Base-by-base conservation (phyloP, 1,140 invertebrate genomes). In the Drosophila obscura region DNA sequence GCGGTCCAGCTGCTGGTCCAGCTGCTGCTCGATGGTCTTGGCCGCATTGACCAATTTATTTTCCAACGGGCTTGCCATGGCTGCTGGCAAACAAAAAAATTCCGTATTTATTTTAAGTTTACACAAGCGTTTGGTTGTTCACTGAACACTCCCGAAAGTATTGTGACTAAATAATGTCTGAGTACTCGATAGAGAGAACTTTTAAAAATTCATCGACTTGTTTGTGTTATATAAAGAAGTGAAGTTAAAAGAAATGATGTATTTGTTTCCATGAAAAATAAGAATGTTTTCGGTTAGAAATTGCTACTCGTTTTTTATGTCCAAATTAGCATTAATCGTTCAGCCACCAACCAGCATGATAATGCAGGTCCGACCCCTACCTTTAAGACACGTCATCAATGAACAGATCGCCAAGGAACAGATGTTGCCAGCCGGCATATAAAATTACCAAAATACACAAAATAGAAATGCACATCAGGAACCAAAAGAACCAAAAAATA, bases 21-120 rank as follows among this genome's bases (percentile, higher is more conserved):
- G 83, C 91, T 98, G 95, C 69, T 95, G 94, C 92, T 98, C 97
- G 59, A 98, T 94, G 9, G 94, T 94, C 83, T 95, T 93, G 4
- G 96, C 95, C 35, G 95, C 95, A 73, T 94, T 93, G 41, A 95
- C 89, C 51, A 97, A 90, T 88, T 96, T 95, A 64, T 95, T 93
- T 84, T 95, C 93, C 72, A 96, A 85, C 15, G 94, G 60, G 60
- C 94, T 77, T 22, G 94, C 94, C 93, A 94, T 94, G 44, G 53
- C 15, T 53, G 22, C n/a, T 5, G 35, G 8, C 3, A 13, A 1
- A n/a, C n/a, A 2, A 5, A 13, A 39, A 13, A 39, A 13, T 39
- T 39, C 1, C 11, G 35, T 5, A 1, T 39, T 39, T 13, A 13
- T 13, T 13, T 13, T 13, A 5, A 13, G 4, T 5, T 39, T 0